Base-by-base conservation (phyloP, 2,888 invertebrate species). In the Zonitis immaculata region DNA sequence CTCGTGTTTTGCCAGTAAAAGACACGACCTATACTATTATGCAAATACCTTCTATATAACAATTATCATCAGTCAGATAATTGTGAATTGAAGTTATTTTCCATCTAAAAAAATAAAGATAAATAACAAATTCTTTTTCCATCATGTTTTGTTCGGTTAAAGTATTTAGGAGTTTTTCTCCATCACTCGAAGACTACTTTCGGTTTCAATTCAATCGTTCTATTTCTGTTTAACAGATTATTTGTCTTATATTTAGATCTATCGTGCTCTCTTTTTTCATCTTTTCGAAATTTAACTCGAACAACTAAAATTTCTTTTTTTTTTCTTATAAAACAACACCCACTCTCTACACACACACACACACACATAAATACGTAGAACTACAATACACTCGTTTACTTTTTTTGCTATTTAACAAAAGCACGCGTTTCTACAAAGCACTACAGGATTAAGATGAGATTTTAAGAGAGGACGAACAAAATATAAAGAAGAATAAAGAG, bases 91-190 rank as follows among this genome's bases (percentile, higher is more conserved):
- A 22, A 22, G 22, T 22, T 4, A 22, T 22, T 22, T 22, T 22
- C 22, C 22, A 22, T 4, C 5, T 3, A 22, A 22, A 22, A 22
- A 22, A 22, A 22, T n/a, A n/a, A n/a, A n/a, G n/a, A n/a, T n/a
- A 22, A 22, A 22, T 22, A 22, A 22, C 22, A 22, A 22, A 5
- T n/a, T 22, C 22, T 22, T 22, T 22, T 22, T 22, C 22, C 9
- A 2, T 27, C 9, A 28, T 42, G 47, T 47, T 47, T 32, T 43
- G 47, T 47, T 45, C 27, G 16, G 22, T 28, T 43, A 26, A 49
- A 54, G 50, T 50, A 46, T 54, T 50, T 54, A 46, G 46, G 14
- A 35, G 53, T 49, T 51, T 51, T 55, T 44, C n/a, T 51, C 44
- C 45, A 47, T 48, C 51, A 47, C 42, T 28, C 16, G 9, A 35